Base-by-base conservation (phyloP, 2,113 vertebrate species). In the Cryptoleucopteryx plumbea region DNA sequence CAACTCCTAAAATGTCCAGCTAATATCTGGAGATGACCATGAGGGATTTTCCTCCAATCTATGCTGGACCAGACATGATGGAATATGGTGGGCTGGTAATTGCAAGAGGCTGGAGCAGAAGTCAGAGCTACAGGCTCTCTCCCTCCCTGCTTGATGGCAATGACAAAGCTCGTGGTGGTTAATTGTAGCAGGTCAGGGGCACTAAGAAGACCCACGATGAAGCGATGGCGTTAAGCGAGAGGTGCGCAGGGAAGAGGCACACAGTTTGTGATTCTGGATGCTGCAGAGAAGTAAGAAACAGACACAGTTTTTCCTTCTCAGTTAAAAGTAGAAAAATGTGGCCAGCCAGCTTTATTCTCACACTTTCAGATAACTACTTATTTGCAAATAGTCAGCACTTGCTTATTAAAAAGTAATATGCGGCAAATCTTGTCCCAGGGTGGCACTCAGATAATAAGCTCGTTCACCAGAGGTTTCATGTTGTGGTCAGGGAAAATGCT, bases 311-410 rank as follows among this genome's bases (percentile, higher is more conserved):
- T 55, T 26, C 29, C 25, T 59, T 68, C 73, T 84, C 61, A 11
- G 38, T 86, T 84, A 36, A 62, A 88, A 92, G 38, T 5, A 70
- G 34, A 36, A 32, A 42, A 78, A 48, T 36, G 18, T 10, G 18
- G 45, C 31, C 58, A 62, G 22, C 16, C 74, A 80, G 18, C 71
- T 88, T 75, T 72, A 36, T 72, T 90, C 79, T 73, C 58, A 17
- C 1, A 0, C 38, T 55, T 92, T 71, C 21, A 45, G 38, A n/a
- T 78, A 67, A 73, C 67, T 40, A 5, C 61, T 81, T 94, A 86
- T 86, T 91, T 96, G 83, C 92, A 95, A 96, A 92, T 21, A 92
- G 83, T 71, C 92, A 96, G 80, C 75, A 62, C 82, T 61, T 72
- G 81, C 87, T 82, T 55, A 59, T 90, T 96, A 82, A 71, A 92